Evolutionary conservation across 2,888 invertebrate species (phyloP), one percentile per base, ranked within the genome.

Genomic region (Cyclophora punctaria): DNA sequence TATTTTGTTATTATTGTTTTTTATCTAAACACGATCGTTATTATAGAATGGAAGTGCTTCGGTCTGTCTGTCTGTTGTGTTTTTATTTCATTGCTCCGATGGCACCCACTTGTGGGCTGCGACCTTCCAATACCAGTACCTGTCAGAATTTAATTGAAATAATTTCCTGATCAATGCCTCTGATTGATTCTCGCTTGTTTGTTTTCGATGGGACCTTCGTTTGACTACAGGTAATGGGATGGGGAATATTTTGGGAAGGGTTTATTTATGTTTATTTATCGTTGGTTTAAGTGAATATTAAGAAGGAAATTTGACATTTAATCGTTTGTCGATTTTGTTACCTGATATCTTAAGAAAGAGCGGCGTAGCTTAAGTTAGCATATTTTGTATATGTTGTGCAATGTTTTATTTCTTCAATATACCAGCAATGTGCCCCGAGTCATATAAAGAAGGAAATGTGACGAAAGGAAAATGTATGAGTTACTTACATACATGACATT

Each of bases 1-100:
- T 85, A 79, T 85, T 84, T 83, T 84, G 81, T 86, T 83, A 78
- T 81, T 82, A 80, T 81, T 77, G 73, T 77, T 81, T 81, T 83
- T 85, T 86, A 84, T 86, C 85, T 80, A 82, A 85, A 85, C 85
- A 83, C 86, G 80, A 81, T 84, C 83, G 77, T 84, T 81, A 85
- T 83, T 85, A 83, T 79, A 75, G 77, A 68, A 66, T 67, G 70
- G 71, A 74, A 75, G 74, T 71, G 74, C 67, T 67, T 70, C 73
- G 71, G 74, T 58, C 63, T 63, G 60, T 70, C 72, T 71, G 63
- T 66, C 66, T 69, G 60, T 69, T 60, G 59, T 66, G 62, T 64
- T 67, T 66, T 61, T 53, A 50, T 48, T 56, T 63, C 7, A 7
- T 7, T 60, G 56, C 69, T 69, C 64, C 59, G 59, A 59, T 59